Evolutionary conservation across 2,113 vertebrate genomes (phyloP).

Genomic region (Pseudonaja textilis): DNA sequence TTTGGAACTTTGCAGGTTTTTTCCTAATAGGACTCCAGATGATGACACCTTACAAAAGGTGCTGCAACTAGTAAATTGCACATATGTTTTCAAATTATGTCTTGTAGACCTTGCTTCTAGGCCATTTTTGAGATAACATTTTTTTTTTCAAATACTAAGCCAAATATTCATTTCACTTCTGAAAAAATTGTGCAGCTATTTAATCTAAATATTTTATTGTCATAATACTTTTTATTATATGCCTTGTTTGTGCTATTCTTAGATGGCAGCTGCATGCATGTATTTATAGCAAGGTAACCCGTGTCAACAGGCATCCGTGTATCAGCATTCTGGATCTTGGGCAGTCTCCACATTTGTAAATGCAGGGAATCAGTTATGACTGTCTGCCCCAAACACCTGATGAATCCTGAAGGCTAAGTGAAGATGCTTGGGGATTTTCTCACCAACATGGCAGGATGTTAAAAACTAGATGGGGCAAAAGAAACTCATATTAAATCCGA

Average conservation of each 20-base stretch:
- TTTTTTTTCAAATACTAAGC: neutral
- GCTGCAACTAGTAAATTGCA: neutral
- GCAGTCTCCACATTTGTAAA: neutral
- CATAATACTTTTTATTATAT: neutral
- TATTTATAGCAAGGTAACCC: neutral
- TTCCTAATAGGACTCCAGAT: conserved; percentile 19
- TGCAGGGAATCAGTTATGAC: neutral
- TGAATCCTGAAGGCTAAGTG: neutral
- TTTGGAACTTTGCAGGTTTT: conserved; percentile 32
- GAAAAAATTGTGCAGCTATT: neutral
- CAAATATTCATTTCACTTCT: neutral
- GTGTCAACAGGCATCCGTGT: neutral
- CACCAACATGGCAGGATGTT: neutral
- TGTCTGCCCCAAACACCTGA: neutral
- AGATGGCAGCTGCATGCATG: neutral
- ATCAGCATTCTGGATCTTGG: neutral
- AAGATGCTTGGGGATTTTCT: neutral
- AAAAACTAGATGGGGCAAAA: neutral
- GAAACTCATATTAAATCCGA: neutral
- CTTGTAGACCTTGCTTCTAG: neutral
- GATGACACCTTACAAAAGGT: neutral
- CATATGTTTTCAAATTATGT: neutral
- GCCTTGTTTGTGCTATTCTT: neutral
- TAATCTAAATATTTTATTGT: neutral
- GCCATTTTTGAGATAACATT: neutral